Evolutionary conservation across 2,113 vertebrate species (phyloP).

Genomic region (Megalops atlanticus): DNA sequence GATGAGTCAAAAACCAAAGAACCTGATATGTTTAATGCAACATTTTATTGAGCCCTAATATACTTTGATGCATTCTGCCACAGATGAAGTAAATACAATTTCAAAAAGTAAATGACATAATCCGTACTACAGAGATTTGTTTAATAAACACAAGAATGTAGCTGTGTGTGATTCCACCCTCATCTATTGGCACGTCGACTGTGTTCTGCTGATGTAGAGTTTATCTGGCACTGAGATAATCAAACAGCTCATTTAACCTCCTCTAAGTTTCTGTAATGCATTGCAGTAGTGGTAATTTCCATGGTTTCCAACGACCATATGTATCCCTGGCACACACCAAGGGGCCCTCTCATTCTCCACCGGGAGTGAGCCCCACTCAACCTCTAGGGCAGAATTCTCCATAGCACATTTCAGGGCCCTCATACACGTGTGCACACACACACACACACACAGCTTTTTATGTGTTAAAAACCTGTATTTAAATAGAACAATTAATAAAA

Average conservation of each 20-base stretch:
- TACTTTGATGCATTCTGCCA: no score
- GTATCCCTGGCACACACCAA: neutral
- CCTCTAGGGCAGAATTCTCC: neutral
- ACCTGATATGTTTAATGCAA: neutral
- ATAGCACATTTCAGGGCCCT: neutral
- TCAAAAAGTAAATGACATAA: no score
- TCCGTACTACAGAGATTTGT: no score
- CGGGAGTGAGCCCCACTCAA: neutral
- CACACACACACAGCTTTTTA: no score
- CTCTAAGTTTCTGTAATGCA: conserved; percentile 7
- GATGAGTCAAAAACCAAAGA: no score
- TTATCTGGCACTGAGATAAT: conserved; percentile 16
- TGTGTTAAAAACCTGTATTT: no score
- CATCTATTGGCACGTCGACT: neutral
- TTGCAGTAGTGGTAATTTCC: conserved; percentile 14
- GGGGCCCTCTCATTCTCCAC: neutral
- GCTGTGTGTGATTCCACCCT: neutral
- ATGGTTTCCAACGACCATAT: conserved; percentile 4
- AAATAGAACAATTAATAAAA: no score
- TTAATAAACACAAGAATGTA: no score
- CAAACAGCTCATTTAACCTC: neutral
- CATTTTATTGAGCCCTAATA: no score
- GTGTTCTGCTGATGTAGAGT: neutral
- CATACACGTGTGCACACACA: no score
- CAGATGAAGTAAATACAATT: no score